Evolutionary conservation across 2,888 invertebrate genomes (phyloP).

Genomic region (Ormyrus rosae): DNA sequence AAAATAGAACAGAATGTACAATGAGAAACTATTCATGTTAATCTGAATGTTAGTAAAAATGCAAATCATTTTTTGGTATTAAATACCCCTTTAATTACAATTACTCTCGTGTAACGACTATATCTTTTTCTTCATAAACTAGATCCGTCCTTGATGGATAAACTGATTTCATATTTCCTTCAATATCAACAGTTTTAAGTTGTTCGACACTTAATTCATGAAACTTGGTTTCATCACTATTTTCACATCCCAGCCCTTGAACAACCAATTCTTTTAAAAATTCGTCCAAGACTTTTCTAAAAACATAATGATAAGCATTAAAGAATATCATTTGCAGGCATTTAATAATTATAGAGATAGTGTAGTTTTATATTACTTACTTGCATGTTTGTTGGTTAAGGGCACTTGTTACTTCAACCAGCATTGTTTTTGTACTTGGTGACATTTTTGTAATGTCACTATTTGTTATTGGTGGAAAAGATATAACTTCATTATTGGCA

Average conservation of each 20-base stretch:
- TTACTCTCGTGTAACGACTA: constrained; percentile 66
- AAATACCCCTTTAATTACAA: neutral
- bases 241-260: constrained; percentile 77
- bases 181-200: constrained; percentile 83
- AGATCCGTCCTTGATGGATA: constrained; percentile 89
- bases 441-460: constrained; percentile 89
- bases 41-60: no score
- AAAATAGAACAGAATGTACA: no score
- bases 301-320: constrained; percentile 15
- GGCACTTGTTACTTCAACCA: constrained; percentile 88
- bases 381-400: constrained; percentile 81
- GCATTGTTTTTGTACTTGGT: constrained; percentile 80
- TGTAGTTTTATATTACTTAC: constrained; percentile 58
- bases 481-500: constrained; percentile 82
- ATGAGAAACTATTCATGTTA: no score
- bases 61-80: no score
- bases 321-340: neutral
- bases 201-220: constrained; percentile 79
- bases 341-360: neutral
- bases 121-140: constrained; percentile 75
- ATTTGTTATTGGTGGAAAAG: constrained; percentile 92
- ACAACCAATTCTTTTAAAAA: constrained; percentile 81
- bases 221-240: constrained; percentile 68
- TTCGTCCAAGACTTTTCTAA: constrained; percentile 81
- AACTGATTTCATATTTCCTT: constrained; percentile 84